Conservation (phyloP, 2,888 invertebrate species). For the Macrosiphum euphorbiae region DNA sequence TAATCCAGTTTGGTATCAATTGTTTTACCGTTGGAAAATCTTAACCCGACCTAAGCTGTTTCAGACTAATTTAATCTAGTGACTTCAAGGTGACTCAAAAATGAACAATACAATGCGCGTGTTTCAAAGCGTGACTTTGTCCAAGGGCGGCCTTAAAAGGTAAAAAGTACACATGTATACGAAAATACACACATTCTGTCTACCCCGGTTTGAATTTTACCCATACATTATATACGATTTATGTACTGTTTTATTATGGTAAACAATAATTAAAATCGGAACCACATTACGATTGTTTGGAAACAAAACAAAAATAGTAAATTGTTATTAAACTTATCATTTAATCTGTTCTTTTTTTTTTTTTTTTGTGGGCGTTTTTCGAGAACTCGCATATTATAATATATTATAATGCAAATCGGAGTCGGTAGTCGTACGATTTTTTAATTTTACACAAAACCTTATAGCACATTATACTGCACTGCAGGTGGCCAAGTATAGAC, state of each 20-base stretch:
- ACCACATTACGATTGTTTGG: background rate
- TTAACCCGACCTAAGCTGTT: conserved; percentile 22
- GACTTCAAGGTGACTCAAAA: conserved; percentile 36
- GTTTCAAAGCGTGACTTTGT: conserved; percentile 54
- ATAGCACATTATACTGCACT: background rate
- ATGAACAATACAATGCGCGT: conserved; percentile 52
- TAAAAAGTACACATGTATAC: conserved; percentile 18
- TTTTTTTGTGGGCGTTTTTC: conserved; percentile 31
- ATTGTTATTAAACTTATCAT: conserved; percentile 29
- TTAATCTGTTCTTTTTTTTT: conserved; percentile 32
- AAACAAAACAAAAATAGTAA: background rate
- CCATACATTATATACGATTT: background rate
- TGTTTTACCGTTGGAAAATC: conserved; percentile 46
- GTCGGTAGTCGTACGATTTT: background rate
- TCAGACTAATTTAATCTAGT: conserved; percentile 40
- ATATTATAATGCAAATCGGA: conserved; percentile 15
- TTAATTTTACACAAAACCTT: conserved; percentile 11
- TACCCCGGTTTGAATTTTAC: conserved; percentile 11
- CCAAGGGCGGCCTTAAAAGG: conserved; percentile 58
- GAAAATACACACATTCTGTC: background rate
- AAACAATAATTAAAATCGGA: conserved; percentile 35
- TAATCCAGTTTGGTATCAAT: conserved; percentile 42
- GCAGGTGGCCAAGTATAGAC: background rate
- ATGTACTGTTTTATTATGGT: background rate
- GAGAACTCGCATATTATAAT: background rate